Evolutionary conservation across 1,140 invertebrate genomes (phyloP), one percentile per base, ranked within the genome.

Genomic region (Caenorhabditis tropicalis): DNA sequence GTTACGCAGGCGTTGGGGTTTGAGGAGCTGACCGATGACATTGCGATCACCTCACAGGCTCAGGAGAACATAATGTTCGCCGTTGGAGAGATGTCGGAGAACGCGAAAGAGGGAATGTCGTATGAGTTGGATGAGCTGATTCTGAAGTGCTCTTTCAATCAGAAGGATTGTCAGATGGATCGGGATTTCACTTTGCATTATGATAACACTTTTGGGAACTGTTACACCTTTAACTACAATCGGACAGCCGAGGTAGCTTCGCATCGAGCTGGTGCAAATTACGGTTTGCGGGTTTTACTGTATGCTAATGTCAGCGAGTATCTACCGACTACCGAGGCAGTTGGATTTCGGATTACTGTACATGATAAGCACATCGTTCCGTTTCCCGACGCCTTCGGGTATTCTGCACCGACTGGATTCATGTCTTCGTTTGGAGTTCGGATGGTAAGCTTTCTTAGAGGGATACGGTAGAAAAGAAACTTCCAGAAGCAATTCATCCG

Each of bases 231-330:
- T 56, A 91, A 91, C 79, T 87, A 87, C 84, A 87, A 91, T 83
- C 43, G 90, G 83, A 84, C 79, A 36, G 83, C 87, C 31, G 70
- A 79, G 6, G 88, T 91, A 7, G 88, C 88, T n/a, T 89, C 90
- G 7, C 88, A 91, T 70, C 1, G 90, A 82, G 90, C 90, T 10
- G 90, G 90, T 43, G 90, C 90, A 16, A 91, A 91, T 48, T 91
- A 91, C 81, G 90, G 90, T 10, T 80, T 91, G 10, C 88, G 90
- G 21, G 87, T 91, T 9, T 43, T 91, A 24, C 80, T 91, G 0
- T 91, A 90, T 58, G 90, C 90, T 2, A 91, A 91, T 58, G 88
- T 91, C 19, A 88, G 85, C n/a, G 90, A 91, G 80, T 91, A 91
- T 65, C 81, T 91, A 15, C 91, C 90, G 12, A 91, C 91, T 7